Base-by-base conservation (phyloP, 2,797 vertebrate genomes). In the Enteromius treurensis region DNA sequence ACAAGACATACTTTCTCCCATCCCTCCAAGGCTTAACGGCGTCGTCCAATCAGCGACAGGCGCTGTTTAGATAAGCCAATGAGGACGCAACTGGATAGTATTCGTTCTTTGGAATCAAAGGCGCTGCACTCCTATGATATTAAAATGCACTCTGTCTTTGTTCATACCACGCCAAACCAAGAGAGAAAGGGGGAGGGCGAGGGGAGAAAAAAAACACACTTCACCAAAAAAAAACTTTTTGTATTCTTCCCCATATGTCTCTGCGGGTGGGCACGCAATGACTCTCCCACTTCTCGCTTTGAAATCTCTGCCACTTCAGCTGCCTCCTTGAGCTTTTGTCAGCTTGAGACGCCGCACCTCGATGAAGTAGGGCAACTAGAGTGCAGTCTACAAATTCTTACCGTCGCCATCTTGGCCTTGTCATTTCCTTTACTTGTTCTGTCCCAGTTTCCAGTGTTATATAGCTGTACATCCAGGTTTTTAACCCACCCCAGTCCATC, bases 71-170 rank as follows among this genome's bases (percentile, higher is more conserved):
- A 58, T 42, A 10, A 84, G 49, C 90, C 83, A 90, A 91, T 89
- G 62, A 75, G 81, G 34, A 60, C 4, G 47, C 69, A 26, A 58
- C 60, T 70, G 53, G 8, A 74, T 78, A 81, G 79, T 79, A 32
- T 81, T 73, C 21, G 23, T 29, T 75, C 68, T 83, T 62, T 53
- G 8, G 53, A 86, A 88, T 89, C 87, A 89, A 88, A 91, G 88
- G 60, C 75, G 26, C 79, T 69, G 76, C 80, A 68, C 88, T 81
- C 69, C 19, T 80, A 74, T 86, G 85, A 89, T 85, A 84, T 89
- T 89, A 84, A 83, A 86, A 85, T 89, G 65, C 80, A 79, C 76
- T 85, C 81, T 60, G 26, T 79, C 83, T 88, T 81, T 82, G 77
- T 80, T 69, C 70, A 71, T 81, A 74, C 64, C 70, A 82, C 19